Evolutionary conservation across 2,888 invertebrate genomes (phyloP).

Genomic region (Drosophila pseudotakahashii): DNA sequence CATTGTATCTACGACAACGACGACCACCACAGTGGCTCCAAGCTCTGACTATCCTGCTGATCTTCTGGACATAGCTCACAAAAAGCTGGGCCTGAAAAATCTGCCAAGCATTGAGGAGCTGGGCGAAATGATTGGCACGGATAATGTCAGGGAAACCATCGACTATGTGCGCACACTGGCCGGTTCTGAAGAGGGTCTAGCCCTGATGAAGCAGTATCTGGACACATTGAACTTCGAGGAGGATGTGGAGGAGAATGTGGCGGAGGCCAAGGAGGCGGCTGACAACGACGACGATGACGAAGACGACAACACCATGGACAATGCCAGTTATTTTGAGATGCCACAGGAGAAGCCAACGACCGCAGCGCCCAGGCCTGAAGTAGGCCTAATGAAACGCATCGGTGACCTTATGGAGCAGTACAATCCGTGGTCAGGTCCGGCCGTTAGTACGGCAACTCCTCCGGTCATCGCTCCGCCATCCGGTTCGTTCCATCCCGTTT

Average conservation of each 20-base stretch:
- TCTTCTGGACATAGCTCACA: slow-evolving; percentile 72
- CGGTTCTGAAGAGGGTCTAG: slow-evolving; percentile 74
- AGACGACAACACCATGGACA: slow-evolving; percentile 45
- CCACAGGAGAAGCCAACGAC: slow-evolving; percentile 15
- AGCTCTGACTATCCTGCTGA: slow-evolving; percentile 73
- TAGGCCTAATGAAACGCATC: slow-evolving; percentile 61
- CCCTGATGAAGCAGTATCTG: slow-evolving; percentile 76
- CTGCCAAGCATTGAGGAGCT: slow-evolving; percentile 77
- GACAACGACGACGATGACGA: slow-evolving; percentile 32
- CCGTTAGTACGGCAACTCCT: slow-evolving; percentile 10
- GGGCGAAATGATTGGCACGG: slow-evolving; percentile 75
- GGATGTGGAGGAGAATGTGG: slow-evolving; percentile 14
- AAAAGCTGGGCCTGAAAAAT: slow-evolving; percentile 72
- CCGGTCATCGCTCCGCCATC: slow-evolving; percentile 12
- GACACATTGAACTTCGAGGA: slow-evolving; percentile 70
- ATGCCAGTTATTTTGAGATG: slow-evolving; percentile 44
- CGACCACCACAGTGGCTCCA: slow-evolving; percentile 35
- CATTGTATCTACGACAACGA: not conserved
- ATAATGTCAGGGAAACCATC: slow-evolving; percentile 72
- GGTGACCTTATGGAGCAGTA: slow-evolving; percentile 69
- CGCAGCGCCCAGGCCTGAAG: slow-evolving; percentile 18
- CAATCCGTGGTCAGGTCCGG: slow-evolving; percentile 55
- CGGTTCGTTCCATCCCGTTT: slow-evolving; percentile 31
- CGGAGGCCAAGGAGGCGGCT: slow-evolving; percentile 18
- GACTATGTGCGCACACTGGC: slow-evolving; percentile 73